Conservation (phyloP, 2,797 vertebrate species). For the Parotocinclus haroldoi region DNA sequence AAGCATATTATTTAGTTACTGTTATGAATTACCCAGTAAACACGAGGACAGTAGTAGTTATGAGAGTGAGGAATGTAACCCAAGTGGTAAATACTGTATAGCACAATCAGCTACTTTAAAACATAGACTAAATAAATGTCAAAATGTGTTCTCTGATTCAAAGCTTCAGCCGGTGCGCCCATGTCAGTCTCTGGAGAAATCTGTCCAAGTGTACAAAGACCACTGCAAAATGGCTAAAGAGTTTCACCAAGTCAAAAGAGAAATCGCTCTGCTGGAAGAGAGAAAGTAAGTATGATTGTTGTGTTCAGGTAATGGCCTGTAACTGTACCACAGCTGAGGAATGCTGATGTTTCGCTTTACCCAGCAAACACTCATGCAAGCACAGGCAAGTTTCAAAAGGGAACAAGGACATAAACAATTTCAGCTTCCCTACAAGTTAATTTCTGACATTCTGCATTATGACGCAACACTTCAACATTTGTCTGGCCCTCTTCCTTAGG, state of each 20-base stretch:
- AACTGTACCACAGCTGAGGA: neutral
- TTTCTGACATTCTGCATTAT: conserved; percentile 5
- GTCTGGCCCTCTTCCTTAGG: conserved; percentile 25
- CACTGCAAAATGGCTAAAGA: conserved; percentile 96
- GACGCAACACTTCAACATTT: conserved; percentile 24
- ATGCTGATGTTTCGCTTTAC: neutral
- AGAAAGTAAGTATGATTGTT: conserved; percentile 78
- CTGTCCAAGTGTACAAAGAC: conserved; percentile 90
- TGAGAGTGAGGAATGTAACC: no score
- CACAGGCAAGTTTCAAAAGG: neutral
- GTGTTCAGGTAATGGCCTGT: conserved; percentile 8
- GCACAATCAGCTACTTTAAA: no score
- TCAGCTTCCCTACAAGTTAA: conserved; percentile 1
- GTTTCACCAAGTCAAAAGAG: conserved; percentile 91
- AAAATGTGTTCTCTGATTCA: conserved; percentile 4
- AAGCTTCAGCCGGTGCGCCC: conserved; percentile 83
- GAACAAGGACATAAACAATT: conserved; percentile 14
- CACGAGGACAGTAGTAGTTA: no score
- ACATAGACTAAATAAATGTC: no score
- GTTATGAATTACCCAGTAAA: no score
- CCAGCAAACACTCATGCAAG: neutral
- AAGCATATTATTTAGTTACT: no score
- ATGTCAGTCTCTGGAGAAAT: conserved; percentile 85
- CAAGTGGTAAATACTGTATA: no score
- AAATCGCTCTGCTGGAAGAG: conserved; percentile 88